Conservation (phyloP, 2,888 invertebrate species). For the Camptogramma bilineatum region DNA sequence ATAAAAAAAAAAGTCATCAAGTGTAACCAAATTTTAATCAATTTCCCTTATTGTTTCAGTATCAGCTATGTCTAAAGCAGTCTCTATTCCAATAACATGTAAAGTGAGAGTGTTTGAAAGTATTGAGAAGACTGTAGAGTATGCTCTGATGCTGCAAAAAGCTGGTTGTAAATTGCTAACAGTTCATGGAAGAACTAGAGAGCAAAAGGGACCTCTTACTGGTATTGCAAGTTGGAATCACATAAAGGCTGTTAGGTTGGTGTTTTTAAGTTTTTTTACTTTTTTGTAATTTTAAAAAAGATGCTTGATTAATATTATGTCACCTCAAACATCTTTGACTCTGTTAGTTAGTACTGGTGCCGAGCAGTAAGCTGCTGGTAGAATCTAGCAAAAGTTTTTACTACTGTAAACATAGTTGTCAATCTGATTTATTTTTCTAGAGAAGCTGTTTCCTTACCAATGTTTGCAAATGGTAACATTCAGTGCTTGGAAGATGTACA, state of each 20-base stretch:
- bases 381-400: too few species aligned
- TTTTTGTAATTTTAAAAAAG: background rate
- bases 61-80: conserved; percentile 87
- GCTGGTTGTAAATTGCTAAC: conserved; percentile 97
- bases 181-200: conserved; percentile 97
- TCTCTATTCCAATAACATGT: conserved; percentile 96
- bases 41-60: conserved; percentile 83
- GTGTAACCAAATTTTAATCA: too few species aligned
- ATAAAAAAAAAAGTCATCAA: too few species aligned
- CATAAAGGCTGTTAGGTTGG: conserved; percentile 93
- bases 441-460: conserved; percentile 94
- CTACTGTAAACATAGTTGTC: background rate
- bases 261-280: conserved; percentile 5
- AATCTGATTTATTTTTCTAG: conserved; percentile 76
- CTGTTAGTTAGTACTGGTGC: too few species aligned
- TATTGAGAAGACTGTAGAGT: conserved; percentile 93
- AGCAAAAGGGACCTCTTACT: conserved; percentile 98
- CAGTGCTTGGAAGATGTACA: conserved; percentile 95
- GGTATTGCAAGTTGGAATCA: conserved; percentile 98
- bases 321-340: too few species aligned
- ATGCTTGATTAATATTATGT: too few species aligned
- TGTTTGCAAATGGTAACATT: conserved; percentile 99
- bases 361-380: too few species aligned
- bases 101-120: conserved; percentile 97
- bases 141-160: conserved; percentile 97